Base-by-base conservation (phyloP, 2,888 invertebrate genomes). In the Amphipoea oculea region DNA sequence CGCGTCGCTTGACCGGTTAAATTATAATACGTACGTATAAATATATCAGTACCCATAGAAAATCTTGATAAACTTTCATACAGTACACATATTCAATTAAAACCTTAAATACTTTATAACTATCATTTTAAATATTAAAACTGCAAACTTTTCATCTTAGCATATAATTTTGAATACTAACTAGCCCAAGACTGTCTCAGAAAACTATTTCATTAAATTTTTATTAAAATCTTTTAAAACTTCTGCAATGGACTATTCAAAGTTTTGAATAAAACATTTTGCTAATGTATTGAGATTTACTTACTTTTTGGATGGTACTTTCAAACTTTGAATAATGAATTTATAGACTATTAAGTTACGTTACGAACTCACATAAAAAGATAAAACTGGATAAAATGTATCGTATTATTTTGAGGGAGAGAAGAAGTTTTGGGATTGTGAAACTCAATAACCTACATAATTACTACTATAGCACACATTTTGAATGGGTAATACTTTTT, bases 201-300 rank as follows among this genome's bases (percentile, higher is more conserved):
- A 45, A 63, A 84, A 86, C 83, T 86, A 83, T 86, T 85, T 73
- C 73, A 86, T 86, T 66, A 67, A 48, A 0, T 67, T 86, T 86
- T 84, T 73, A 85, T 73, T 76, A 86, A 79, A 76, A 65, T 73
- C 42, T 86, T 83, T 70, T n/a, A 17, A 68, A 82, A 77, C 20
- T 86, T 86, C n/a, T 11, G 86, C 86, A 86, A 73, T 65, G 36
- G 63, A 65, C 57, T 67, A 70, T 48, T 68, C 68, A 62, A 73
- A 86, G 84, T 73, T 79, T 60, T 86, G 87, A 86, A 86, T 85
- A 86, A 85, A 86, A 86, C 87, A 85, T 85, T 84, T 76, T 65
- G 76, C 36, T 84, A 86, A 86, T 79, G 67, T 84, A 79, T 79
- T 75, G 65, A 65, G 70, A 84, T 71, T 84, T 86, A 86, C 72